Percentiles rank a stretch among this genome's conserved stretches.
Evolutionary conservation across 2,113 vertebrate genomes (phyloP).

Genomic region (Phyllostomus discolor): DNA sequence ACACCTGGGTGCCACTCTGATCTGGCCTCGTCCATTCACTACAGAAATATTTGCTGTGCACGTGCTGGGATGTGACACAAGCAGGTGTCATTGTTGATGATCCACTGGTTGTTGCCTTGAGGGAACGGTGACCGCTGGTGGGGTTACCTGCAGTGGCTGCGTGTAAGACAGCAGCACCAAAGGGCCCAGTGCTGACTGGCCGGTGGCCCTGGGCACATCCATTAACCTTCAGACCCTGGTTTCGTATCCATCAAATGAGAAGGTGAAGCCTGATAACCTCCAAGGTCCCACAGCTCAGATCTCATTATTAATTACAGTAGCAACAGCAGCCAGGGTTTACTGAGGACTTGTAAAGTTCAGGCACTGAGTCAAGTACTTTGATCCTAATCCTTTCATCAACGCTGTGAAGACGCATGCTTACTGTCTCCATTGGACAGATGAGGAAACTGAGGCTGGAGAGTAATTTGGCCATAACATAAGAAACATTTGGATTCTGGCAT

Average conservation of each 20-base stretch:
- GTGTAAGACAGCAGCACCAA: not conserved
- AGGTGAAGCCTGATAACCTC: not conserved
- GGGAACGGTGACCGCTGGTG: not conserved
- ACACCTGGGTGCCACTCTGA: not conserved
- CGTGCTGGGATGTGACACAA: not conserved
- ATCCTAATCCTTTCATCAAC: not conserved
- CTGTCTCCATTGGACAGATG: not conserved
- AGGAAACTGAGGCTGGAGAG: not conserved
- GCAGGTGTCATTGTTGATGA: not conserved
- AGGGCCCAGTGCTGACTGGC: not conserved
- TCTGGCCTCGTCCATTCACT: not conserved
- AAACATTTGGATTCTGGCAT: conserved; percentile 36
- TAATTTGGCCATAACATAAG: not conserved
- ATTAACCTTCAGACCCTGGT: not conserved
- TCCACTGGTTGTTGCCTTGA: not conserved
- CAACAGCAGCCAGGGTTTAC: not conserved
- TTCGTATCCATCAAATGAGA: not conserved
- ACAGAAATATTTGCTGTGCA: conserved; percentile 10
- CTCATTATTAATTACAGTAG: conserved; percentile 8
- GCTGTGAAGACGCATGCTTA: not conserved
- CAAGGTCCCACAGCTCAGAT: not conserved
- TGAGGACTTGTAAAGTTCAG: not conserved
- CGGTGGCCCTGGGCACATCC: not conserved
- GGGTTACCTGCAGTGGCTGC: not conserved
- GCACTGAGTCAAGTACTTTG: not conserved